A percentile compares a stretch with the other conserved stretches of the same genome.
Conservation (phyloP, 2,113 vertebrate genomes). For the Formicarius rufipectus region DNA sequence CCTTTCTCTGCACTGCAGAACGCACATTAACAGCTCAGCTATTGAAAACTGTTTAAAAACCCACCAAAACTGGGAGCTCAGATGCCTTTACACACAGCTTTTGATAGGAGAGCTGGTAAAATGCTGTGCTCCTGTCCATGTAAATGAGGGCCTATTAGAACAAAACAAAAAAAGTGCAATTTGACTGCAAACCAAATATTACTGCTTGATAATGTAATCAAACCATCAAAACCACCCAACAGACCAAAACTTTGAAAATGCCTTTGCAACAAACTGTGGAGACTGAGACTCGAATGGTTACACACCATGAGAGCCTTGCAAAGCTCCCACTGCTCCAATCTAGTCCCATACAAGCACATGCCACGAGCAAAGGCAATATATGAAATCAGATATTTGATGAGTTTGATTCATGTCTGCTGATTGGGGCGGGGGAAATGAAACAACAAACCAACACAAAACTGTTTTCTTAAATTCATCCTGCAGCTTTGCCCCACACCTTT, state of each 20-base stretch:
- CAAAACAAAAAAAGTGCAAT: background rate
- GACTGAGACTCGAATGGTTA: background rate
- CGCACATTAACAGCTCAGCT: background rate
- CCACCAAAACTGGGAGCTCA: background rate
- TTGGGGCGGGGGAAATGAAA: rapidly evolving
- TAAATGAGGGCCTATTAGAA: background rate
- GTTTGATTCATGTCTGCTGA: background rate
- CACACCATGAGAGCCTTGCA: background rate
- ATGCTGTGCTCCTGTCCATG: background rate
- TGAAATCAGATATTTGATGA: background rate
- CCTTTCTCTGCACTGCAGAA: background rate
- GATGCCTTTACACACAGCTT: background rate
- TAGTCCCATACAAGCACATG: background rate
- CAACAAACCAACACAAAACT: background rate
- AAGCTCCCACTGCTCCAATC: background rate
- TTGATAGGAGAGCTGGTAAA: background rate
- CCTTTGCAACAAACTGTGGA: background rate
- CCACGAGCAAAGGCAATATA: background rate
- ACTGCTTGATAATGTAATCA: background rate
- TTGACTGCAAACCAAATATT: background rate
- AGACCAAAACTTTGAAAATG: background rate
- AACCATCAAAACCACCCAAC: background rate
- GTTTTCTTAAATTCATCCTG: background rate
- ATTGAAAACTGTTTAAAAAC: background rate
- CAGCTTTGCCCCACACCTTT: background rate